Evolutionary conservation across 2,113 vertebrate genomes (phyloP), one percentile per base, ranked within the genome.

Genomic region (Saguinus midas): DNA sequence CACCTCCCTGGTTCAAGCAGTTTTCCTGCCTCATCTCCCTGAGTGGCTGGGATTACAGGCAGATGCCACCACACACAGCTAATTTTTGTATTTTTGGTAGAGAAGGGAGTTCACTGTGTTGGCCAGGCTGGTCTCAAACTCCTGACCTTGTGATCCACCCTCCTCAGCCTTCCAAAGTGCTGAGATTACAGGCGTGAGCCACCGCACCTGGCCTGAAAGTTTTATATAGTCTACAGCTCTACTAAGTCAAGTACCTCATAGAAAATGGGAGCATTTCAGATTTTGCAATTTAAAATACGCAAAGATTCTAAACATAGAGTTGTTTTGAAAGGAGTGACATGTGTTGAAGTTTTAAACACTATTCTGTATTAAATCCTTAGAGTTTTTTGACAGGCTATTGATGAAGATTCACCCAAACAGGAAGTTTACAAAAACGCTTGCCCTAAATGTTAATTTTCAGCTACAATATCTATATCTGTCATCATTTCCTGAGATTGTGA

Each of bases 401-500:
- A 94, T 75, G n/a, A 96, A 89, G 57, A 96, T 73, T 85, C 61
- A 35, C n/a, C 48, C 43, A 75, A 75, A 96, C 57, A 93, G 78
- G 68, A 95, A 87, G 58, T 94, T 97, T 97, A 87, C 27, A 58
- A 73, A 94, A 93, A 91, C 64, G 75, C 55, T 76, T 85, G 8
- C 2, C 1, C 37, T 95, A 73, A 70, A 75, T 83, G 57, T 92
- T 93, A 91, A 82, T 89, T 95, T 96, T 80, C 83, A 92, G 23
- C 58, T 92, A 5, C 16, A 57, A 8, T 95, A 79, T 78, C 70
- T 94, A 2, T 81, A 79, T 93, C 82, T 85, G 1, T 88, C 45
- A 32, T 95, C 50, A 78, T 96, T 95, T 97, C 68, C 68, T 95
- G 80, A 96, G 81, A 73, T 96, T 25, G 2, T 93, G 79, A 95